Evolutionary conservation across 2,888 invertebrate genomes (phyloP).

Genomic region (Lysandra bellargus): DNA sequence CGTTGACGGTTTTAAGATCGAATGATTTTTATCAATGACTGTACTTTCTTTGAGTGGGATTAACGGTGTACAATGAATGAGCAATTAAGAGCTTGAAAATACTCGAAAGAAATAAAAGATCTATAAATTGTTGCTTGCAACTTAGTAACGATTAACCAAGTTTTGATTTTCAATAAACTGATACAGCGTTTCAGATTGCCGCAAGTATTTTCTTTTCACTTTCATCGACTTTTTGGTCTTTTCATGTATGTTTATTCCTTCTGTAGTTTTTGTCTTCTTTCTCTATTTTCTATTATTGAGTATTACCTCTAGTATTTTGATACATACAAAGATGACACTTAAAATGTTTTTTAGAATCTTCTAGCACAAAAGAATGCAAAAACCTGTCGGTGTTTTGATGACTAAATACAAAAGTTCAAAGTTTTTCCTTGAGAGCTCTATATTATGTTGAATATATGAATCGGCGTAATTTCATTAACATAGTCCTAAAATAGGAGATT

Average conservation of each 20-base stretch:
- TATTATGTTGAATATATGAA: conserved; percentile 1
- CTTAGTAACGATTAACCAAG: not conserved
- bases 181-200: too few species aligned
- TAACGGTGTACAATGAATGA: conserved; percentile 29
- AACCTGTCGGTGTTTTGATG: conserved; percentile 1
- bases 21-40: conserved; percentile 13
- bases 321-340: not conserved
- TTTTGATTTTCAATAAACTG: not conserved
- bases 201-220: not conserved
- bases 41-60: conserved; percentile 27
- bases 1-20: conserved; percentile 8
- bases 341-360: not conserved
- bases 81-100: not conserved
- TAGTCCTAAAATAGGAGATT: not conserved
- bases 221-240: too few species aligned
- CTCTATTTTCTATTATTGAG: too few species aligned
- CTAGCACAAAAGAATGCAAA: not conserved
- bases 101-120: not conserved
- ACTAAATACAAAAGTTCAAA: conserved; percentile 44
- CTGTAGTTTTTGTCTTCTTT: too few species aligned
- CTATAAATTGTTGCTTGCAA: not conserved
- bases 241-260: too few species aligned
- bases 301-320: too few species aligned
- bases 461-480: conserved; percentile 20
- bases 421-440: conserved; percentile 49